These are phyloP conservation scores for Porites cylindrica DNA, from an alignment of 92 coral and sea anemone species.

Conservation along the genomic window DNA sequence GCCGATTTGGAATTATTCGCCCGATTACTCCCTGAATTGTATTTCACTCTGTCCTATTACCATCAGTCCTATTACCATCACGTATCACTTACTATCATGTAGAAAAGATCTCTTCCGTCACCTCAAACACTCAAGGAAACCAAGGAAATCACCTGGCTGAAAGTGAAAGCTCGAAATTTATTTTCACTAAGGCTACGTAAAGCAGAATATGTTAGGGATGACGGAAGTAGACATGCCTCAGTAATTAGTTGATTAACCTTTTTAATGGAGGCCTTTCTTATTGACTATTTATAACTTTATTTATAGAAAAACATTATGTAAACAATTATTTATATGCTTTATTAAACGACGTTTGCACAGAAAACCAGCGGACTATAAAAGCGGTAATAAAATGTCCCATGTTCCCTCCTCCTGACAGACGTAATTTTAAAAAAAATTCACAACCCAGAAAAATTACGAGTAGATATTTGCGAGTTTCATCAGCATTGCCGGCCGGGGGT, in stretches of 20 bases:
- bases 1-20: too few species aligned
- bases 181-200: neutral
- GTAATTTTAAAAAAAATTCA: too few species aligned
- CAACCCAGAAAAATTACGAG: too few species aligned
- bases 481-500: too few species aligned
- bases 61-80: too few species aligned
- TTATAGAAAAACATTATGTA: constrained; percentile 32
- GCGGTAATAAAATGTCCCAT: neutral
- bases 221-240: neutral
- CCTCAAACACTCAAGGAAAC: neutral
- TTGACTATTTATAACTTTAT: constrained; percentile 47
- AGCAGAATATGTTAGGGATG: neutral
- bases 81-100: neutral
- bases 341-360: constrained; percentile 36
- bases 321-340: constrained; percentile 44
- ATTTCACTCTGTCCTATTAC: too few species aligned
- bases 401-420: too few species aligned
- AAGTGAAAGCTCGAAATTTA: neutral
- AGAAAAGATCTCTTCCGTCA: neutral
- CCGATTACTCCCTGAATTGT: too few species aligned
- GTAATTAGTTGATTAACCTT: neutral
- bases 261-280: constrained; percentile 7
- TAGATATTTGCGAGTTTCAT: too few species aligned
- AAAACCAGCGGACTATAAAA: neutral
- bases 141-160: neutral